Conservation (phyloP, 30 jellyfish, hydroid and myxozoan genomes). For the Aurelia sp. region DNA sequence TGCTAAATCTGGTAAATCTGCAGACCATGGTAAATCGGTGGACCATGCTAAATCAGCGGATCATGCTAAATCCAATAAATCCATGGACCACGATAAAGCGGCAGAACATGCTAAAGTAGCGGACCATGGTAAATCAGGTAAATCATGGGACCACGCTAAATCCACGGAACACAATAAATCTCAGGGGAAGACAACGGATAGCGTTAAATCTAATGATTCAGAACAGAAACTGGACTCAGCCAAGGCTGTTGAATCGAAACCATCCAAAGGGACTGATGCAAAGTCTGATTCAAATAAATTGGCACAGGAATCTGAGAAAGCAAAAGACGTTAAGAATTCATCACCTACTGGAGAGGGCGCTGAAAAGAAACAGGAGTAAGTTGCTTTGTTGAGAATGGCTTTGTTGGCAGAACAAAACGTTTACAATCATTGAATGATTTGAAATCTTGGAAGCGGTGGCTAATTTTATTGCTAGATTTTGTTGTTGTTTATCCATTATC, state of each 20-base stretch:
- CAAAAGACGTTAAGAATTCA: background rate
- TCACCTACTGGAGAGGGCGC: background rate
- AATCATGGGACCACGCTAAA: conserved; percentile 17
- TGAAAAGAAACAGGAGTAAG: conserved; percentile 2
- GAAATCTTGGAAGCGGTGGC: conserved; percentile 19
- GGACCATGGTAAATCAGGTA: conserved; percentile 22
- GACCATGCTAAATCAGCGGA: background rate
- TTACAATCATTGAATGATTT: conserved; percentile 15
- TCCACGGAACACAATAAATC: conserved; percentile 13
- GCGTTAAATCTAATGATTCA: background rate
- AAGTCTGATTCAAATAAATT: background rate
- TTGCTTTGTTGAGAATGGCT: conserved; percentile 5
- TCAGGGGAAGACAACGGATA: background rate
- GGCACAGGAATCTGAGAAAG: conserved; percentile 2
- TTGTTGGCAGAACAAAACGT: conserved; percentile 5
- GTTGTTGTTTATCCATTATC: conserved; percentile 43
- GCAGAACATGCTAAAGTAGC: conserved; percentile 5
- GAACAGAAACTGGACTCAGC: background rate
- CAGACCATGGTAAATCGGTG: background rate
- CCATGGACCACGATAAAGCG: background rate
- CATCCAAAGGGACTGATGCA: background rate
- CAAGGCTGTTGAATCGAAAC: background rate
- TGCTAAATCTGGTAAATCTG: background rate
- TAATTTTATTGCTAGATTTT: conserved; percentile 34
- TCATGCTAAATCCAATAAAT: conserved; percentile 1